Evolutionary conservation across 1,140 invertebrate species (phyloP), one percentile per base, ranked within the genome.

Genomic region (Drosophila athabasca): DNA sequence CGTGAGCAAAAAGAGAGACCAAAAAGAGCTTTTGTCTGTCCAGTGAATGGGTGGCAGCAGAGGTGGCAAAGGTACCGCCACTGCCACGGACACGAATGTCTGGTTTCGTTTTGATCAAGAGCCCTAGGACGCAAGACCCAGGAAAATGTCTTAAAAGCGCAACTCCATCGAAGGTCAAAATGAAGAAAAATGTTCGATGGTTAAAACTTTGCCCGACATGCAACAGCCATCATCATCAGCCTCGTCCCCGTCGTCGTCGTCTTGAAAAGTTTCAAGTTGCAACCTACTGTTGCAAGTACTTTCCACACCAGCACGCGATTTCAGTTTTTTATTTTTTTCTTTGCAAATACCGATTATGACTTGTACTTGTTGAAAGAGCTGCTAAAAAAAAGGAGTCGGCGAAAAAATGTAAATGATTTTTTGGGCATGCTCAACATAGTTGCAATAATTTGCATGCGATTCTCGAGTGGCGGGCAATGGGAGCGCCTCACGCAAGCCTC

Each of bases 361-460:
- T 78, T 71, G 82, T 66, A 78, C 61, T 70, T 78, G 64, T 65
- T 58, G 67, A 68, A 64, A 55, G 35, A 65, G 15, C 17, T 50
- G n/a, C n/a, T 1, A 41, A 44, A 31, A 48, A 59, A 22, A 66
- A 3, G 43, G 43, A 53, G 43, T 11, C 24, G 39, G 46, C 46
- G 46, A 66, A 74, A 75, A 74, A 73, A 74, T 66, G 70, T 84
- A 71, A 75, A 75, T 67, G 62, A 62, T 75, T 82, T 80, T 81
- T 67, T 61, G 68, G 61, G 79, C 81, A 82, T 87, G 82, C 78
- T 78, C 69, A 82, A 61, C 74, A 82, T 64, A 72, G 65, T 82
- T 58, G 74, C 78, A 87, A 87, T 87, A 87, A 88, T 87, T 87
- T 87, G 82, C 83, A 87, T 85, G 82, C 82, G 67, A 85, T 62